phyloP scores from a whole-genome alignment of 1,140 invertebrate genomes.

The Ladona fulva region DNA sequence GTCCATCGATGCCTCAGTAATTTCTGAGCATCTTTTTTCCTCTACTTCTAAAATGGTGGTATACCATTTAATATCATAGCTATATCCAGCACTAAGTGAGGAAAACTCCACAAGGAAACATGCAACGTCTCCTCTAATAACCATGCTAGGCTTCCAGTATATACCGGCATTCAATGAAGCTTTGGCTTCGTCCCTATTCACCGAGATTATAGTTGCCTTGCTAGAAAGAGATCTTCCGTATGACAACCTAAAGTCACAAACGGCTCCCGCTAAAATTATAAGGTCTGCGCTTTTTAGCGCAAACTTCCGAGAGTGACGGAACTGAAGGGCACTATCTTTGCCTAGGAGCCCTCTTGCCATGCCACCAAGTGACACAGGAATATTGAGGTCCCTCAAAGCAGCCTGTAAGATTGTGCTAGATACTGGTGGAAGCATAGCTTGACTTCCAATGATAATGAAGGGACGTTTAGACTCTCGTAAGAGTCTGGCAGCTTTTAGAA shows the following conservation, averaged over 20 bases:
- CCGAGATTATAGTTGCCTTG: slow-evolving; percentile 49
- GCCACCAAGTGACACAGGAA: slow-evolving; percentile 54
- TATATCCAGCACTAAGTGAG: slow-evolving; percentile 33
- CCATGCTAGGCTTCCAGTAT: slow-evolving; percentile 54
- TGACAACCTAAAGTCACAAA: slow-evolving; percentile 54
- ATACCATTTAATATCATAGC: slow-evolving; percentile 45
- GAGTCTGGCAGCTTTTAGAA: slow-evolving; percentile 38
- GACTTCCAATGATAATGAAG: slow-evolving; percentile 48
- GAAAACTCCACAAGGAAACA: slow-evolving; percentile 42
- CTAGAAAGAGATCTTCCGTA: slow-evolving; percentile 50
- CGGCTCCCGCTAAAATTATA: slow-evolving; percentile 50
- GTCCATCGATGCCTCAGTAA: slow-evolving; percentile 31
- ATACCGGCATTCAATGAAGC: slow-evolving; percentile 51
- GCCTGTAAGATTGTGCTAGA: slow-evolving; percentile 38
- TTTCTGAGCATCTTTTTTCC: slow-evolving; percentile 42
- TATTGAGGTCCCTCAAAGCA: slow-evolving; percentile 42
- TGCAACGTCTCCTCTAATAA: slow-evolving; percentile 48
- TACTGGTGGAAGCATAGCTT: slow-evolving; percentile 48
- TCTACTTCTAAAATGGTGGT: slow-evolving; percentile 40
- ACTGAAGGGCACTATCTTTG: slow-evolving; percentile 25
- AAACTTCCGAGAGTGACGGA: slow-evolving; percentile 34
- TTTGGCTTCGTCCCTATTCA: slow-evolving; percentile 49
- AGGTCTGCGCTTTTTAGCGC: slow-evolving; percentile 55
- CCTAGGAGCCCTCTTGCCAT: slow-evolving; percentile 56
- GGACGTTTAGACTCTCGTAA: slow-evolving; percentile 28